Base-by-base conservation (phyloP, 2,113 vertebrate species). In the Caloenas nicobarica region DNA sequence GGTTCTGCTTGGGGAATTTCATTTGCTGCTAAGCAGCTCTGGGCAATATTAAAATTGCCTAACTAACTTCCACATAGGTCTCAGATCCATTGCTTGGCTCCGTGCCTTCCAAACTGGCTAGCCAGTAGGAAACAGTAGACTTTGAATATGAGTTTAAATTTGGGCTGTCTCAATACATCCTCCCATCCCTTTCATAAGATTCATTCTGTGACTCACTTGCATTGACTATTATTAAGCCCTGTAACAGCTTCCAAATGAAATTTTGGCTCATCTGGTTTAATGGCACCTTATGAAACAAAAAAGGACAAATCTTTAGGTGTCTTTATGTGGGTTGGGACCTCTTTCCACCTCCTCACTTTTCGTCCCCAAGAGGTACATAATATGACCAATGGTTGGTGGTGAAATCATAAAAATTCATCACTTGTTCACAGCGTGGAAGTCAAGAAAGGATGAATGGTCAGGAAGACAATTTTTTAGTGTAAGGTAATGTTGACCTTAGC, bases 401-500 rank as follows among this genome's bases (percentile, higher is more conserved):
- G 95, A 95, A 96, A 96, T 82, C 88, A 96, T 95, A 96, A 96
- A 94, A 95, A 96, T 96, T 93, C 93, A 96, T 96, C 94, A 86
- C 93, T 97, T 89, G 84, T 61, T 92, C 61, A 4, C 65, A 54
- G 86, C 4, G 57, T 94, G 81, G 86, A 96, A 91, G 81, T 95
- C 78, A 74, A 92, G 88, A n/a, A 72, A 95, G 91, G 85, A 96
- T 68, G 77, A 96, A 95, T 77, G 93, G 93, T 85, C 91, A 96
- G 95, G 92, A 96, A 96, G 94, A 96, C 92, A 93, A 96, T 97
- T 96, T 97, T 97, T 96, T 94, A 94, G 95, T 85, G 93, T 96
- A 97, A 96, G 91, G 93, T 96, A 97, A 97, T 95, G 93, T 90
- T 86, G 96, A 97, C 96, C 96, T 84, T 79, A 87, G 91, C 83